Evolutionary conservation across 2,888 invertebrate genomes (phyloP), one percentile per base, ranked within the genome.

Genomic region (Mimachlamys varia): DNA sequence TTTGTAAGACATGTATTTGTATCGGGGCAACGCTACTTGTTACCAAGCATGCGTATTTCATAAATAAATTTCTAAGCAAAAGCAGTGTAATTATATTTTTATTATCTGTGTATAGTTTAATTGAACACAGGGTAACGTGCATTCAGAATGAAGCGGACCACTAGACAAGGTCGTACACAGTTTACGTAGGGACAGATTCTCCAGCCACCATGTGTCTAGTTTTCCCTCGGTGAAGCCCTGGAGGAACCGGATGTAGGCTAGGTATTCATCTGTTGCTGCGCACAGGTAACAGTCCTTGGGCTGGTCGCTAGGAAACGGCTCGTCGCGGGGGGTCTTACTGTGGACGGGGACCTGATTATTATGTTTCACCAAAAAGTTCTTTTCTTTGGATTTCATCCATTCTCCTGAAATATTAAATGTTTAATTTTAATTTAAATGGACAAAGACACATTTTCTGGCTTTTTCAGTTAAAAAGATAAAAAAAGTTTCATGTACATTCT

Each of bases 241-340:
- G 13, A 76, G 76, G 76, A 33, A 76, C 76, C 76, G 76, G 27
- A 76, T 76, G 27, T 76, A 76, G 27, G 76, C 76, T 33, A 76
- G 12, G 76, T 76, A 76, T 33, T 76, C 76, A 17, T 76, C 76
- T 22, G 76, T 76, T 13, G 13, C 76, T 0, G 76, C 76, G 27
- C 76, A 76, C 76, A 76, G 76, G 76, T 76, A 76, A 33, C 76
- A 76, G 33, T 76, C 76, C 76, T 76, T 76, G 27, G 76, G 76
- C 12, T 76, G 76, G 27, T 33, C 76, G 27, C 27, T 76, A 33
- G 76, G 76, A 27, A 76, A 76, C 19, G 27, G 15, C 12, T 76
- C 33, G 22, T 76, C 76, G 27, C 76, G 76, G 3, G 76, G 76
- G 33, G 76, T 76, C 22, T 76, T 76, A 27, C 33, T 33, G 33